phyloP scores from a whole-genome alignment of 1,140 invertebrate genomes.

The Macrocentrus cingulum region DNA sequence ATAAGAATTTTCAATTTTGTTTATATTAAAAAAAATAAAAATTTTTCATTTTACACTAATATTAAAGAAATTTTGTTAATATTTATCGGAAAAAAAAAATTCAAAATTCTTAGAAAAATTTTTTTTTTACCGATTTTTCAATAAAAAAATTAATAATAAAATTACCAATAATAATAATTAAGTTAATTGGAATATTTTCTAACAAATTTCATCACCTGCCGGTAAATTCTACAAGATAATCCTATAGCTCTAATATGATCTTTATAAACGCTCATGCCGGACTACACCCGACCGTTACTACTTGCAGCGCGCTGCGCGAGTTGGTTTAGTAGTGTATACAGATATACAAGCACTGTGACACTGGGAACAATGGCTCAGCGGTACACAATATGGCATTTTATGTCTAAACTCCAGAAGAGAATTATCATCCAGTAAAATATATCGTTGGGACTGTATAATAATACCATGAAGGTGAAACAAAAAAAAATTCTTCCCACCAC shows the following conservation, averaged over 20 bases:
- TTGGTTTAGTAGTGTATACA: conserved; percentile 2
- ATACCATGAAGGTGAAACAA: conserved; percentile 12
- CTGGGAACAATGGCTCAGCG: conserved; percentile 18
- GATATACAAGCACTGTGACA: background rate
- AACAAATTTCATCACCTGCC: background rate
- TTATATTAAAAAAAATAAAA: too few relatives aligned
- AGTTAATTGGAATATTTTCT: too few relatives aligned
- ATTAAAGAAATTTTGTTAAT: too few relatives aligned
- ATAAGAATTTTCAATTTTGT: too few relatives aligned
- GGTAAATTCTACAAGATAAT: background rate
- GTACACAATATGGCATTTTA: conserved; percentile 21
- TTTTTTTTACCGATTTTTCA: too few relatives aligned
- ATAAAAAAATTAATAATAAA: too few relatives aligned
- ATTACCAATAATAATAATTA: too few relatives aligned
- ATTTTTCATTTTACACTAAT: too few relatives aligned
- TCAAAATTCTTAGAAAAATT: too few relatives aligned
- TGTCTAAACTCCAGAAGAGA: conserved; percentile 14
- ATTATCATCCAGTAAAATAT: conserved; percentile 14
- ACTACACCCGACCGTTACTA: conserved; percentile 15
- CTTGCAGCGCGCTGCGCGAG: conserved; percentile 4
- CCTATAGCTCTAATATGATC: background rate
- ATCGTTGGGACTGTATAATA: conserved; percentile 9
- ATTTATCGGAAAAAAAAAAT: too few relatives aligned
- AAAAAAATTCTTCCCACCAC: too few relatives aligned
- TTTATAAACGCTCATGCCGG: conserved; percentile 2